Conservation (phyloP, 2,888 invertebrate genomes). For the Cataglyphis livida region DNA sequence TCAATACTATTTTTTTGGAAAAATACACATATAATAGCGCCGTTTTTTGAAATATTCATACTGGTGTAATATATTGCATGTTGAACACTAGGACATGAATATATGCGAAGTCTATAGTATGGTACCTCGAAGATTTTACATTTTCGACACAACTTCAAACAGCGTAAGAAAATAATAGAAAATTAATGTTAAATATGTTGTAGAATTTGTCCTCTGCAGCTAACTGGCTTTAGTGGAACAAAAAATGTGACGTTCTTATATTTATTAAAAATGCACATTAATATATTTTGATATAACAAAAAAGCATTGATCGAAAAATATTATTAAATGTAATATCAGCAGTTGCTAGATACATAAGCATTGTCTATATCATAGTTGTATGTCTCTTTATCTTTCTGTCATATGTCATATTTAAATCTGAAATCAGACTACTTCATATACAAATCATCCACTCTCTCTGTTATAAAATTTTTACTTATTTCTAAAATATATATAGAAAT, state of each 20-base stretch:
- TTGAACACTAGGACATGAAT: conserved; percentile 81
- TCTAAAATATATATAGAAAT: background rate
- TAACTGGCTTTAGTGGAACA: conserved; percentile 41
- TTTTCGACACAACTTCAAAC: conserved; percentile 81
- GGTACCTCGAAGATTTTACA: conserved; percentile 84
- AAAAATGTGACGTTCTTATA: conserved; percentile 36
- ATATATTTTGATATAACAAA: conserved; percentile 23
- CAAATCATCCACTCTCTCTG: conserved; percentile 4
- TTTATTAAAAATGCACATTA: conserved; percentile 47
- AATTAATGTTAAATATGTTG: conserved; percentile 61
- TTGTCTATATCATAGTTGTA: conserved; percentile 14
- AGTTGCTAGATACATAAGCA: conserved; percentile 29
- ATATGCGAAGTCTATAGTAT: conserved; percentile 81
- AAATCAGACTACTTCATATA: background rate
- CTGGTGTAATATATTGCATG: conserved; percentile 65
- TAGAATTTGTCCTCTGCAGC: conserved; percentile 43
- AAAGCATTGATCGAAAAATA: background rate
- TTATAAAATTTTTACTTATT: conserved; percentile 20
- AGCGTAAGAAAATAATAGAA: conserved; percentile 79
- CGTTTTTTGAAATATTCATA: conserved; percentile 10
- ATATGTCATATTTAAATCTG: conserved; percentile 5
- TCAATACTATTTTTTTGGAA: background rate
- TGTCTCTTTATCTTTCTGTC: conserved; percentile 21
- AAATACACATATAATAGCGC: conserved; percentile 1
- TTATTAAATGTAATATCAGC: conserved; percentile 13